phyloP scores from a whole-genome alignment of 2,888 invertebrate genomes.

The Myopa testacea region DNA sequence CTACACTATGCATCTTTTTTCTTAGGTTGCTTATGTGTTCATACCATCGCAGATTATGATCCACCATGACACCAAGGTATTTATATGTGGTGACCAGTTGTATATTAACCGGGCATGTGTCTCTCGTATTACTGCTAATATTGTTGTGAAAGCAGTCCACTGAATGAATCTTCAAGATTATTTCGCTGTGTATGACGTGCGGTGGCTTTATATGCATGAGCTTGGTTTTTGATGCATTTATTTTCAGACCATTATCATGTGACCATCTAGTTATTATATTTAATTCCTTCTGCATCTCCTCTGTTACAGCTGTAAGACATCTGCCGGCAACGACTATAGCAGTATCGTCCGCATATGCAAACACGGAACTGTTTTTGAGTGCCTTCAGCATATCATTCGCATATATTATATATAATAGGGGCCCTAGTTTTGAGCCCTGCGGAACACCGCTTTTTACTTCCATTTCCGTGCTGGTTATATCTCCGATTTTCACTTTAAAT shows the following conservation, averaged over 20 bases:
- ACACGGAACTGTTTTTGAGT: neutral
- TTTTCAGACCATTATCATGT: neutral
- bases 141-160: no score
- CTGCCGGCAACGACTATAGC: neutral
- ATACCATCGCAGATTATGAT: no score
- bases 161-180: neutral
- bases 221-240: no score
- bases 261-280: neutral
- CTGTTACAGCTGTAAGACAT: neutral
- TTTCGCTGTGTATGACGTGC: no score
- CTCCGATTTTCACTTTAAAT: slow-evolving; percentile 2
- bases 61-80: no score
- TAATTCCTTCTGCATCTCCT: neutral
- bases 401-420: neutral
- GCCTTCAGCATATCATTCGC: neutral
- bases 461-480: neutral
- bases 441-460: slow-evolving; percentile 10
- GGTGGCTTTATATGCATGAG: neutral
- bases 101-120: no score
- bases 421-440: no score
- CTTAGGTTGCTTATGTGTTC: no score
- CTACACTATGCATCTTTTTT: no score
- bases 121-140: no score
- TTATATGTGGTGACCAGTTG: no score
- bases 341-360: neutral